Percentiles rank a stretch among this genome's conserved stretches.
These are phyloP conservation scores for Aradophagus sp. DNA, from an alignment of 1,140 invertebrate species.

Conservation along the genomic window DNA sequence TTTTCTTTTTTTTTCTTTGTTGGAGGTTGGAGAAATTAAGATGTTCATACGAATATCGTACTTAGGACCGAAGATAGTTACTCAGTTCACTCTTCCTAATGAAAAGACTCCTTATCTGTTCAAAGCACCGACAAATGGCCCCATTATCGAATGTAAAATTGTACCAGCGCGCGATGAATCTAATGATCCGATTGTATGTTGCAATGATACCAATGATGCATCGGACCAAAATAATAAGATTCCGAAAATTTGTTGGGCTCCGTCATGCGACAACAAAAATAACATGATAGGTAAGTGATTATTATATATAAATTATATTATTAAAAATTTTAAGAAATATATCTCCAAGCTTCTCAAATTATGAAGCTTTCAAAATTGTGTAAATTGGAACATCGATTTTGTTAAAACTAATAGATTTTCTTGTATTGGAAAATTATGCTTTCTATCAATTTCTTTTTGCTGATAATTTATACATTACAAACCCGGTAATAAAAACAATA, in stretches of 20 bases:
- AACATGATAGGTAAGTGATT: too few relatives aligned
- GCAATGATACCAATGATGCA: background rate
- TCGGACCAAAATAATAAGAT: background rate
- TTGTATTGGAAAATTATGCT: too few relatives aligned
- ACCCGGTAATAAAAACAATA: too few relatives aligned
- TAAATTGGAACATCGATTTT: too few relatives aligned
- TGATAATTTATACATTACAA: too few relatives aligned
- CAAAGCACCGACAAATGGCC: slow-evolving; percentile 61
- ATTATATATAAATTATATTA: too few relatives aligned
- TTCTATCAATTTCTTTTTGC: too few relatives aligned
- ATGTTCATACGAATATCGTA: slow-evolving; percentile 78
- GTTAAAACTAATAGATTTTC: too few relatives aligned
- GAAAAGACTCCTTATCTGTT: slow-evolving; percentile 69
- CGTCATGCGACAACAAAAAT: background rate
- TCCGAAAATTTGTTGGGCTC: background rate
- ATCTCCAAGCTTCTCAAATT: too few relatives aligned
- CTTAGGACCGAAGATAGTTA: slow-evolving; percentile 80
- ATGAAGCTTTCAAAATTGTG: too few relatives aligned
- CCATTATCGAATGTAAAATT: slow-evolving; percentile 67
- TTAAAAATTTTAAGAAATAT: too few relatives aligned
- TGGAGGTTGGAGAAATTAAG: slow-evolving; percentile 74
- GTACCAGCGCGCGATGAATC: slow-evolving; percentile 46
- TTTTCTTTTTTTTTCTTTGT: too few relatives aligned
- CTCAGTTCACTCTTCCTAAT: slow-evolving; percentile 77
- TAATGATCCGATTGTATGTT: background rate